Evolutionary conservation across 1,140 invertebrate species (phyloP).

Genomic region (Arctopsyche grandis): DNA sequence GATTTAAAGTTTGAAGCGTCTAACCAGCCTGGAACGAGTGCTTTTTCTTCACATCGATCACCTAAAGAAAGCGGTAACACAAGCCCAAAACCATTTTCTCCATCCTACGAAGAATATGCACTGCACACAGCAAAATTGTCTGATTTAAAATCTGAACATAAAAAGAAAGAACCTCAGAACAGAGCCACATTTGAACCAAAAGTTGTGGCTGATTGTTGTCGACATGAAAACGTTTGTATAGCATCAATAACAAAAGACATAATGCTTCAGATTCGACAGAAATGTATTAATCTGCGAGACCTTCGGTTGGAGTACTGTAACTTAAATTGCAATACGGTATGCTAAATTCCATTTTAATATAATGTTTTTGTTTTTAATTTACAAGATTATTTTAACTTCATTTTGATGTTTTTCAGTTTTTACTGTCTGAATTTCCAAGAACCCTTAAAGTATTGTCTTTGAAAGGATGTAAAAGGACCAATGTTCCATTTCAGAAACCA

Average conservation of each 20-base stretch:
- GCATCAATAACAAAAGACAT: constrained; percentile 43
- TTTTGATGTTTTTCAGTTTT: constrained; percentile 58
- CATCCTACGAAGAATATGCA: constrained; percentile 18
- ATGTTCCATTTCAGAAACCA: constrained; percentile 65
- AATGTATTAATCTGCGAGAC: constrained; percentile 55
- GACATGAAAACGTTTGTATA: background rate
- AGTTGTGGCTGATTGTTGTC: constrained; percentile 26
- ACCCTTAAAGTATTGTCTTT: constrained; percentile 68
- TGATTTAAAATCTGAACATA: background rate
- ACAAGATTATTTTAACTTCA: background rate
- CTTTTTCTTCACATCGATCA: background rate
- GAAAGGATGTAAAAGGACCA: constrained; percentile 66
- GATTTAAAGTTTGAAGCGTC: no score
- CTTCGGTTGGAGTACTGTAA: constrained; percentile 60
- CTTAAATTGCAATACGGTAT: constrained; percentile 59
- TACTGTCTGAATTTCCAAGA: constrained; percentile 68
- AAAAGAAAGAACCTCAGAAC: constrained; percentile 10
- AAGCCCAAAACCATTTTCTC: constrained; percentile 50
- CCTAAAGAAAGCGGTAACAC: constrained; percentile 46
- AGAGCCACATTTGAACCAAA: background rate
- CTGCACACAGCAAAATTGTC: background rate
- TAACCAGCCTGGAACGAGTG: background rate
- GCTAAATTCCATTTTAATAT: constrained; percentile 14
- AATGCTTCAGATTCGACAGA: constrained; percentile 31
- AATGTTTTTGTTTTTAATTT: background rate